These are phyloP conservation scores for Anastrepha obliqua DNA, from an alignment of 1,140 invertebrate genomes.

Conservation along the genomic window DNA sequence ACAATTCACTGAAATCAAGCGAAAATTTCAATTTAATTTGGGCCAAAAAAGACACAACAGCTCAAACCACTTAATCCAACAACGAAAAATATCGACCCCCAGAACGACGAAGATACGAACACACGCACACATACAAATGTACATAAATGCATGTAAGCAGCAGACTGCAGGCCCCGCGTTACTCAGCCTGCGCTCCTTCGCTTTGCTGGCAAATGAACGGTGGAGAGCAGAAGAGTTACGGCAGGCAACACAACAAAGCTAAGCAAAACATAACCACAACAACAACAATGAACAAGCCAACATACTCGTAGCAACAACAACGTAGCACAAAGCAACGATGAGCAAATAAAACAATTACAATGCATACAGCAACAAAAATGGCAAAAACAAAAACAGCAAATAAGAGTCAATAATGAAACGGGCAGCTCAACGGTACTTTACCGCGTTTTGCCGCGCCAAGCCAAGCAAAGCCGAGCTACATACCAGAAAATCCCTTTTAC, in stretches of 20 bases:
- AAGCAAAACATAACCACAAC: constrained; percentile 44
- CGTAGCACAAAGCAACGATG: not conserved
- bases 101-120: not conserved
- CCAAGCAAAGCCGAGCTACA: not conserved
- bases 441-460: not conserved
- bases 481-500: constrained; percentile 56
- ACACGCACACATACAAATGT: constrained; percentile 17
- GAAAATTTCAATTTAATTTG: constrained; percentile 59
- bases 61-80: constrained; percentile 42
- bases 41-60: constrained; percentile 34
- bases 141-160: not conserved
- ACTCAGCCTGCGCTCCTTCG: not conserved
- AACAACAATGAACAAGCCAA: constrained; percentile 37
- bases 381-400: constrained; percentile 43
- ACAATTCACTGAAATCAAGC: constrained; percentile 58
- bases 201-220: not conserved
- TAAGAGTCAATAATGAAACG: not conserved
- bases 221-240: constrained; percentile 40
- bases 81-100: constrained; percentile 11
- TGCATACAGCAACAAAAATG: constrained; percentile 22
- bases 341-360: constrained; percentile 53
- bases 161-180: too few species aligned
- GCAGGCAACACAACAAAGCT: constrained; percentile 1
- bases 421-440: not conserved
- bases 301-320: constrained; percentile 18